A percentile compares a stretch with the other conserved stretches of the same genome.
Evolutionary conservation across 1,140 invertebrate species (phyloP).

Genomic region (Drosophila setifemur): DNA sequence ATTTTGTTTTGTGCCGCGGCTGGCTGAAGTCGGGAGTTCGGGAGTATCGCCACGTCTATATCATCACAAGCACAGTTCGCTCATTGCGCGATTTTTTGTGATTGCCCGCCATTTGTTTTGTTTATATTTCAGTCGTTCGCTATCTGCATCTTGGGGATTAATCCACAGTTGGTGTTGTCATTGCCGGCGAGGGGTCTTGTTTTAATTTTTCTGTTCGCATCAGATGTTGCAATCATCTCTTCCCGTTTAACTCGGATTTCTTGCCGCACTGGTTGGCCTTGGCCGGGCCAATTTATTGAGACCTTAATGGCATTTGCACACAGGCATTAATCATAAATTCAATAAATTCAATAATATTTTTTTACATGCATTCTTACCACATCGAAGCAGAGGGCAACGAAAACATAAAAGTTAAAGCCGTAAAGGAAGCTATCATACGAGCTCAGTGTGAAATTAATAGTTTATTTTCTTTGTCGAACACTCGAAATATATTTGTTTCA

Average conservation of each 20-base stretch:
- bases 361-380: conserved; percentile 74
- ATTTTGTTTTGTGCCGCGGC: conserved; percentile 33
- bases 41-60: not conserved
- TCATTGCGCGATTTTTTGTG: conserved; percentile 42
- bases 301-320: conserved; percentile 55
- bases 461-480: too few species aligned
- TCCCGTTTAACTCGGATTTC: conserved; percentile 53
- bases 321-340: conserved; percentile 68
- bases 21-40: conserved; percentile 24
- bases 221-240: conserved; percentile 40
- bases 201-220: conserved; percentile 22
- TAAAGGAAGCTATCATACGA: conserved; percentile 1
- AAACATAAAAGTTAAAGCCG: not conserved
- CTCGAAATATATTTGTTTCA: not conserved
- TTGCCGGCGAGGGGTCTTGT: conserved; percentile 2
- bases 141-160: conserved; percentile 26
- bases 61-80: not conserved
- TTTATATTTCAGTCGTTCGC: conserved; percentile 9
- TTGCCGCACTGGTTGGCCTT: conserved; percentile 41
- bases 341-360: conserved; percentile 73
- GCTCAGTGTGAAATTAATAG: not conserved
- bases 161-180: conserved; percentile 18
- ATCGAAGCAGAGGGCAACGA: conserved; percentile 25
- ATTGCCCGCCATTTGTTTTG: conserved; percentile 37
- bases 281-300: conserved; percentile 61